A percentile compares a stretch with the other conserved stretches of the same genome.
phyloP scores from a whole-genome alignment of 2,888 invertebrate species.

The Pseudococcus longispinus region DNA sequence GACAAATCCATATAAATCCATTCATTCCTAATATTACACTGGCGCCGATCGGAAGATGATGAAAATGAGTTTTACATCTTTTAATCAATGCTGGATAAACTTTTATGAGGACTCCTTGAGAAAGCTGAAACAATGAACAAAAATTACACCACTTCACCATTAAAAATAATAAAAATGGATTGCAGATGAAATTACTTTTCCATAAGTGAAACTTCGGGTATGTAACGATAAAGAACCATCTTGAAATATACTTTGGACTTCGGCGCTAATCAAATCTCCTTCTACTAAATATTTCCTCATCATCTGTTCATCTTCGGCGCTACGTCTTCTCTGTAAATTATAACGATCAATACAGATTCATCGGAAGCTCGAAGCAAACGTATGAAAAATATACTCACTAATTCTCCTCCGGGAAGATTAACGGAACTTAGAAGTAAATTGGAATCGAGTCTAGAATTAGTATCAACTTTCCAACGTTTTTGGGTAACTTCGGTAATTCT shows the following conservation, averaged over 20 bases:
- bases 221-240: constrained; percentile 94
- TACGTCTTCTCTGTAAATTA: constrained; percentile 76
- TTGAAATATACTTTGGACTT: constrained; percentile 85
- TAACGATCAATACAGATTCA: constrained; percentile 21
- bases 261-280: constrained; percentile 96
- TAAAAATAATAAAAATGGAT: neutral
- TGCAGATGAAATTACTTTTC: constrained; percentile 72
- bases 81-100: constrained; percentile 92
- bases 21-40: constrained; percentile 95
- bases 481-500: constrained; percentile 93
- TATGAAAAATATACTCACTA: constrained; percentile 68
- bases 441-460: constrained; percentile 88
- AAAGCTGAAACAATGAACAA: constrained; percentile 67
- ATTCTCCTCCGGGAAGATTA: constrained; percentile 95
- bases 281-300: constrained; percentile 93
- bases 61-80: constrained; percentile 94
- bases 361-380: no score
- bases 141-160: neutral
- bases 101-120: constrained; percentile 86
- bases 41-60: constrained; percentile 88
- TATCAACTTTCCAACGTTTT: constrained; percentile 93
- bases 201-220: constrained; percentile 95
- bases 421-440: constrained; percentile 88
- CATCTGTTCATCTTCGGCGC: constrained; percentile 95
- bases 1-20: constrained; percentile 94